phyloP scores from a whole-genome alignment of 2,113 vertebrate genomes.

The Alaudala cheleensis region DNA sequence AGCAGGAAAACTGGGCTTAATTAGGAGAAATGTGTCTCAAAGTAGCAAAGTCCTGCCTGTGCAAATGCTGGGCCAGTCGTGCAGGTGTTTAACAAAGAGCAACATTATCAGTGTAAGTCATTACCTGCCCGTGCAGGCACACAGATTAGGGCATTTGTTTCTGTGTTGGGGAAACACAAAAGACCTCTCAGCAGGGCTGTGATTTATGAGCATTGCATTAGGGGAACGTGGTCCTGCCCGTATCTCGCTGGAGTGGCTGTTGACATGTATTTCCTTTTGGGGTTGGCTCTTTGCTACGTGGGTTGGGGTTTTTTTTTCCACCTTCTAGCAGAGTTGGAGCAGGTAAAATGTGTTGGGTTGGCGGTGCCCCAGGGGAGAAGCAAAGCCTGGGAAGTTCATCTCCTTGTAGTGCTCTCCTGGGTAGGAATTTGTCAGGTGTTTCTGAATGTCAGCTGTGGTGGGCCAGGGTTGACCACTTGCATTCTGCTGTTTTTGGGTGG shows the following conservation, averaged over 20 bases:
- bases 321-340: background rate
- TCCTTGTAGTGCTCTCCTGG: background rate
- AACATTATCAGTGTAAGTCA: background rate
- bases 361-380: background rate
- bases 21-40: background rate
- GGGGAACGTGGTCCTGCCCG: background rate
- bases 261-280: background rate
- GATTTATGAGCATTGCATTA: background rate
- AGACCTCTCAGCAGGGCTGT: background rate
- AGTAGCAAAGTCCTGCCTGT: background rate
- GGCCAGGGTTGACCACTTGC: rapidly evolving
- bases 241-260: background rate
- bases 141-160: background rate
- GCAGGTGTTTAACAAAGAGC: background rate
- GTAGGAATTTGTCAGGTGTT: background rate
- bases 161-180: background rate
- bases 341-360: background rate
- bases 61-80: background rate
- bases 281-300: background rate
- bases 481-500: background rate
- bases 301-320: background rate
- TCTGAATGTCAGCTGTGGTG: background rate
- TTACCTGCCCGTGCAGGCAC: background rate
- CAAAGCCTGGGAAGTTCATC: background rate
- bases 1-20: background rate